phyloP scores from a whole-genome alignment of 2,113 vertebrate genomes.

The Saccopteryx leptura region DNA sequence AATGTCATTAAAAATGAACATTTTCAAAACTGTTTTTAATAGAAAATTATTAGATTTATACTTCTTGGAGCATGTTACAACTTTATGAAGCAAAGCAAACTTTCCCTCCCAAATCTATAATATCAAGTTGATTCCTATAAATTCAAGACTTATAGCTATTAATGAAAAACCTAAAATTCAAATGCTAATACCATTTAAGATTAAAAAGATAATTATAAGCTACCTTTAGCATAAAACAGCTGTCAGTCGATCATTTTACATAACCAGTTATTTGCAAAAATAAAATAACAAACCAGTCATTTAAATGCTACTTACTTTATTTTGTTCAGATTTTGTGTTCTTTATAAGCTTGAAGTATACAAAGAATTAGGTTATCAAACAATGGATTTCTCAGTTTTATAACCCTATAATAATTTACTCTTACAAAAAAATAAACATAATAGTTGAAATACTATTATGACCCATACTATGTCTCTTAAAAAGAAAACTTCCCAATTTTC shows the following conservation, averaged over 20 bases:
- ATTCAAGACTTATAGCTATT: constrained; percentile 34
- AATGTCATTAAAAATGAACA: constrained; percentile 53
- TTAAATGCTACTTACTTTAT: constrained; percentile 56
- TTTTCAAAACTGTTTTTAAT: not conserved
- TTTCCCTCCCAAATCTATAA: not conserved
- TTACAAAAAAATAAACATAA: constrained; percentile 53
- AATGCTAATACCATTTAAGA: constrained; percentile 29
- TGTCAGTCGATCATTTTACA: not conserved
- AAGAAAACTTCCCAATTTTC: constrained; percentile 33
- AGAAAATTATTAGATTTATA: constrained; percentile 39
- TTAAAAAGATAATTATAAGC: constrained; percentile 36
- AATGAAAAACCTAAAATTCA: constrained; percentile 68
- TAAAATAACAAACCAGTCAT: constrained; percentile 44
- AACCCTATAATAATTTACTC: constrained; percentile 32
- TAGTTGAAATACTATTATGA: not conserved
- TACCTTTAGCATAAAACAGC: not conserved
- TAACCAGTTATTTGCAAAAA: constrained; percentile 41
- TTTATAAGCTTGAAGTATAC: constrained; percentile 48
- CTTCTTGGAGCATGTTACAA: constrained; percentile 42
- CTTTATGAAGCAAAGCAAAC: constrained; percentile 58
- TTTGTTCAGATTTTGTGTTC: constrained; percentile 8
- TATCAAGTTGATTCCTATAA: not conserved
- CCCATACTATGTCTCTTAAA: constrained; percentile 4
- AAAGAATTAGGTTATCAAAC: constrained; percentile 33
- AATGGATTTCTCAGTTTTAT: constrained; percentile 43